phyloP scores from a whole-genome alignment of 2,888 invertebrate species.

The Gnatocerus cornutus region DNA sequence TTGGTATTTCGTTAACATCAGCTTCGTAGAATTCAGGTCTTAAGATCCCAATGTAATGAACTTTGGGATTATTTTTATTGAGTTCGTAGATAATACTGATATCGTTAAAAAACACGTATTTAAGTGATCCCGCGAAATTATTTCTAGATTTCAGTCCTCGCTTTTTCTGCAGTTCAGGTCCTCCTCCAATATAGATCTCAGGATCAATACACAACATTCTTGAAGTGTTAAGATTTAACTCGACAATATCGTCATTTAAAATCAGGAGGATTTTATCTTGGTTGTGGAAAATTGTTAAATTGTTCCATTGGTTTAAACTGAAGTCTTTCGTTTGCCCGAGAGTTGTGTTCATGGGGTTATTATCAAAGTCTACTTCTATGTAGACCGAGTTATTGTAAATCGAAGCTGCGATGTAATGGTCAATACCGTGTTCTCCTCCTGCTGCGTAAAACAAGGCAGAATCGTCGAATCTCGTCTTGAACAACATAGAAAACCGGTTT shows the following conservation, averaged over 20 bases:
- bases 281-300: slow-evolving; percentile 88
- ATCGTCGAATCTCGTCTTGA: slow-evolving; percentile 93
- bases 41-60: slow-evolving; percentile 74
- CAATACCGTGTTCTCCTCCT: slow-evolving; percentile 86
- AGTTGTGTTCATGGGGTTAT: slow-evolving; percentile 79
- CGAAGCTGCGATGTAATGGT: slow-evolving; percentile 92
- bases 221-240: slow-evolving; percentile 82
- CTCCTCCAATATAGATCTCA: slow-evolving; percentile 89
- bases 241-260: slow-evolving; percentile 82
- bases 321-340: slow-evolving; percentile 82
- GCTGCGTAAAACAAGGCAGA: slow-evolving; percentile 95
- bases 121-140: slow-evolving; percentile 85
- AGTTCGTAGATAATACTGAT: slow-evolving; percentile 92
- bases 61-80: slow-evolving; percentile 88
- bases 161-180: slow-evolving; percentile 86
- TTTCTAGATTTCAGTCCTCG: slow-evolving; percentile 75
- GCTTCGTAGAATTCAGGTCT: slow-evolving; percentile 89
- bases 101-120: slow-evolving; percentile 95
- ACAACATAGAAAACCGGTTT: slow-evolving; percentile 90
- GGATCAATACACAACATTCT: slow-evolving; percentile 91
- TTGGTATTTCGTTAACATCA: slow-evolving; percentile 90
- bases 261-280: slow-evolving; percentile 82
- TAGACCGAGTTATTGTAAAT: slow-evolving; percentile 88
- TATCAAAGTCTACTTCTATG: slow-evolving; percentile 91
- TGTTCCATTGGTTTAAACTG: slow-evolving; percentile 85